phyloP scores from a whole-genome alignment of 1,140 invertebrate genomes.

The Muscidifurax raptorellus region DNA sequence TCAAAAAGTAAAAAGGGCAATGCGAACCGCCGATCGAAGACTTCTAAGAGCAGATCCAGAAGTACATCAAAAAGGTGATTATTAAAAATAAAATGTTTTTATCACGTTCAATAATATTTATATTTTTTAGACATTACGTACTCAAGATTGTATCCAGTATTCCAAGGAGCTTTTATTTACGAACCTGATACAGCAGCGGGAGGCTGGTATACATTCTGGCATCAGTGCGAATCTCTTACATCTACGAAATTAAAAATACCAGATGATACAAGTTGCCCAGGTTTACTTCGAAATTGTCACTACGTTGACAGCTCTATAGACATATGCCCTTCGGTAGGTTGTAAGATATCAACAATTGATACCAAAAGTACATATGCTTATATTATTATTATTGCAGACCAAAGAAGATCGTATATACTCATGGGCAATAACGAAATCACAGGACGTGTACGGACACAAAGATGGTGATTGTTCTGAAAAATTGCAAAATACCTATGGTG shows the following conservation, averaged over 20 bases:
- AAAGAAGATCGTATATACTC: neutral
- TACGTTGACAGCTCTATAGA: neutral
- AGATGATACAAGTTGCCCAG: neutral
- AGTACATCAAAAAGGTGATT: neutral
- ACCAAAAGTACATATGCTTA: neutral
- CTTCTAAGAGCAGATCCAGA: neutral
- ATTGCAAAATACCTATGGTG: neutral
- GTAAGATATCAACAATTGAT: neutral
- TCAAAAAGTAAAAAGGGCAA: neutral
- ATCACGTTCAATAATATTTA: neutral
- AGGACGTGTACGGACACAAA: neutral
- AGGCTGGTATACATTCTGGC: neutral
- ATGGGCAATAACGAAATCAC: neutral
- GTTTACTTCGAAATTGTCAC: neutral
- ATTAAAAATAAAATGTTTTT: neutral
- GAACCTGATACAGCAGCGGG: neutral
- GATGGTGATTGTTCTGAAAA: no score
- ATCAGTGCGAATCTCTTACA: neutral
- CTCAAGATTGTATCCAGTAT: neutral
- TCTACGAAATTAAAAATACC: neutral
- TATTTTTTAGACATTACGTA: neutral
- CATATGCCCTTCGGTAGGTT: constrained; percentile 1
- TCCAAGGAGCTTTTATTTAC: neutral
- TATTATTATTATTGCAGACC: neutral
- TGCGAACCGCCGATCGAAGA: neutral